phyloP scores from a whole-genome alignment of 1,140 invertebrate genomes.

The Trichonephila inaurata region DNA sequence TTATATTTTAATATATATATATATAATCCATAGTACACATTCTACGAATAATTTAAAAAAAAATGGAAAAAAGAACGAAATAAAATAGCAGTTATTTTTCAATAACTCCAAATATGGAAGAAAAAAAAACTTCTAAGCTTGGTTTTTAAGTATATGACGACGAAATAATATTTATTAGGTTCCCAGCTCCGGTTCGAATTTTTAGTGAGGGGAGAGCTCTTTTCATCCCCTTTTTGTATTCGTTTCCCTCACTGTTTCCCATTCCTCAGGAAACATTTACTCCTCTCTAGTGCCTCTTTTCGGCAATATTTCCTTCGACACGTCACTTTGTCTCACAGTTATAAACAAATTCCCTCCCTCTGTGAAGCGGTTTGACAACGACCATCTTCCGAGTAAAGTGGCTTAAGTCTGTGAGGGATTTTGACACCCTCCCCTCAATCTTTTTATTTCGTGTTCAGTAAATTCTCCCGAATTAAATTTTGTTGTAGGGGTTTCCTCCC shows the following conservation, averaged over 20 bases:
- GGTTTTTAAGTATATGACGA: too few species aligned
- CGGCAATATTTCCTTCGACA: constrained; percentile 55
- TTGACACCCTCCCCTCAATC: too few species aligned
- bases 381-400: neutral
- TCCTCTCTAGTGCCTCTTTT: neutral
- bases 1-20: too few species aligned
- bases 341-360: constrained; percentile 41
- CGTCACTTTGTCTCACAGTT: constrained; percentile 48
- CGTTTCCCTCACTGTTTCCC: neutral
- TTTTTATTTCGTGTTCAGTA: too few species aligned
- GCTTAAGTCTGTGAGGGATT: neutral
- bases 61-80: neutral
- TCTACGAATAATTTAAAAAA: neutral
- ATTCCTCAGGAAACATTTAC: constrained; percentile 2
- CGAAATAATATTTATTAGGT: neutral
- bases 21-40: neutral
- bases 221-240: neutral
- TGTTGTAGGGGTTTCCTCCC: too few species aligned
- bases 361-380: neutral
- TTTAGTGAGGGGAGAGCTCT: neutral
- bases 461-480: too few species aligned
- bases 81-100: neutral
- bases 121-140: neutral
- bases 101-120: neutral
- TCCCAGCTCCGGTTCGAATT: neutral